phyloP scores from a whole-genome alignment of 2,113 vertebrate genomes.

The Heterochromis multidens region DNA sequence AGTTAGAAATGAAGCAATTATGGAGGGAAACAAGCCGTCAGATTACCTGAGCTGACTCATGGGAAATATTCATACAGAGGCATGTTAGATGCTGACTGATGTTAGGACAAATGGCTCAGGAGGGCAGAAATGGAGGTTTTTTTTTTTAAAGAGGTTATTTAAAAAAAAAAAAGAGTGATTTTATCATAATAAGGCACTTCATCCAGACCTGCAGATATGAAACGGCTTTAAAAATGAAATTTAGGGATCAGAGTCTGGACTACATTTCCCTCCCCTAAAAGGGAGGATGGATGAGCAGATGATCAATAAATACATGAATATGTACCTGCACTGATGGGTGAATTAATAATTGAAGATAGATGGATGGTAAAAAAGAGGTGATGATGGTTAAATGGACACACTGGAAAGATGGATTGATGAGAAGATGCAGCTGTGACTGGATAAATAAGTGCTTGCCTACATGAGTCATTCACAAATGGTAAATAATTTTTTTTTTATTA shows the following conservation, averaged over 20 bases:
- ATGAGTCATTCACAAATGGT: not conserved
- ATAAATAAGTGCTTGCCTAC: not conserved
- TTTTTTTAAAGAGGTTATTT: not conserved
- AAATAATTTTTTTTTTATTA: not conserved
- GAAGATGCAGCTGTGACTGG: not conserved
- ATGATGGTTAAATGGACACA: not conserved
- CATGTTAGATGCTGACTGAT: not conserved
- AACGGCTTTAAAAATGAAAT: rapidly evolving
- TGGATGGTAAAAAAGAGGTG: rapidly evolving
- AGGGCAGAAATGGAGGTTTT: too few relatives aligned
- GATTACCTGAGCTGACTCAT: not conserved
- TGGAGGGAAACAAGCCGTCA: not conserved
- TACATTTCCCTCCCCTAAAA: not conserved
- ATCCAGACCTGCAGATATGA: not conserved
- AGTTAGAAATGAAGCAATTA: not conserved
- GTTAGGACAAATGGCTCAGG: rapidly evolving
- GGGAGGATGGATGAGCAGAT: rapidly evolving
- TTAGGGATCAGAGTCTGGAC: not conserved
- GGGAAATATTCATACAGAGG: not conserved
- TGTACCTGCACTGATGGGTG: not conserved
- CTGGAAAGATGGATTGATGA: not conserved
- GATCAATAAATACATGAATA: not conserved
- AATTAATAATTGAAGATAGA: not conserved
- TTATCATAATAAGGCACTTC: not conserved
- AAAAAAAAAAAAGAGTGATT: not conserved